These are phyloP conservation scores for Drosophila mimica DNA, from an alignment of 2,888 invertebrate genomes.

Conservation along the genomic window DNA sequence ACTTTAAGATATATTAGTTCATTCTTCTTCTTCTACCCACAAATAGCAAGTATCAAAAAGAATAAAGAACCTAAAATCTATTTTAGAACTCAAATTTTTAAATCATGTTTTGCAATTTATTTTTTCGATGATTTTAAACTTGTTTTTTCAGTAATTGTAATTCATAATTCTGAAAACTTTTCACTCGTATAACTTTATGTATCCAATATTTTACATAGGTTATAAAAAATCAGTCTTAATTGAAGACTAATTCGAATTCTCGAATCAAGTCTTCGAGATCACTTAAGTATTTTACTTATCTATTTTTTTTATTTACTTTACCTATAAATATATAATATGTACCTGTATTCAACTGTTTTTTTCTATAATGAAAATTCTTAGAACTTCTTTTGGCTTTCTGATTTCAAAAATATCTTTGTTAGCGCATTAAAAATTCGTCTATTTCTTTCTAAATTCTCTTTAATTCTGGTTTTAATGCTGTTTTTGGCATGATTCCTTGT, in stretches of 20 bases:
- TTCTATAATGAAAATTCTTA: not conserved
- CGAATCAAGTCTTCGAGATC: too few species aligned
- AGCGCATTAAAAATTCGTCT: slow-evolving; percentile 32
- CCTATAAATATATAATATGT: not conserved
- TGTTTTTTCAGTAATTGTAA: not conserved
- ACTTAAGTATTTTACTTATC: not conserved
- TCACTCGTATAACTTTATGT: not conserved
- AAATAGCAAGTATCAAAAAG: not conserved
- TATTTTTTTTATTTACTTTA: too few species aligned
- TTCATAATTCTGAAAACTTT: not conserved
- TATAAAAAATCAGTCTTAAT: not conserved
- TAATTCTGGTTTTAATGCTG: slow-evolving; percentile 59
- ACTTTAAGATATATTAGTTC: too few species aligned
- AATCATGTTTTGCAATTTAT: not conserved
- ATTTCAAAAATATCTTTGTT: not conserved
- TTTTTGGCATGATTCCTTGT: slow-evolving; percentile 58
- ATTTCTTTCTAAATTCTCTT: not conserved
- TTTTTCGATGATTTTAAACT: not conserved
- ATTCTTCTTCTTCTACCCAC: too few species aligned
- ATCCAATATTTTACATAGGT: not conserved
- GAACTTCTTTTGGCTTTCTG: not conserved
- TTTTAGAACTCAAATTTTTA: not conserved
- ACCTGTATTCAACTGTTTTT: not conserved
- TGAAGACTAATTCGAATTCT: not conserved
- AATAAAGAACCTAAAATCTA: not conserved